A percentile compares a stretch with the other conserved stretches of the same genome.
phyloP scores from a whole-genome alignment of 2,113 vertebrate genomes.

The Ursus arctos region DNA sequence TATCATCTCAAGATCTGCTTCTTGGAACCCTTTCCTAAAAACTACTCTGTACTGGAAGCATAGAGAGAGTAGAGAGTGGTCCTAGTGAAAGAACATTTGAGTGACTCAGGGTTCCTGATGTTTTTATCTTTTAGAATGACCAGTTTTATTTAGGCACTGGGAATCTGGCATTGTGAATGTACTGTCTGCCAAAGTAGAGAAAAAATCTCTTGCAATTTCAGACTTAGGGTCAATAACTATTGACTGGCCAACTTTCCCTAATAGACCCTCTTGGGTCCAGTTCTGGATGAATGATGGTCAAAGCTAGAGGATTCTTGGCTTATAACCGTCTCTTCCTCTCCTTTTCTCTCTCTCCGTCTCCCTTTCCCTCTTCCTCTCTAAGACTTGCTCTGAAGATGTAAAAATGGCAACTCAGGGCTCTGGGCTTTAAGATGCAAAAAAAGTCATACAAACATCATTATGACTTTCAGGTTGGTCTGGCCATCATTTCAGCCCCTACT shows the following conservation, averaged over 20 bases:
- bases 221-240: slow-evolving; percentile 26
- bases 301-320: neutral
- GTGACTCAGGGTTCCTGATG: neutral
- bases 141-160: slow-evolving; percentile 5
- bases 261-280: neutral
- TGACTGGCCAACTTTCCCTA: slow-evolving; percentile 22
- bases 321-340: neutral
- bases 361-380: neutral
- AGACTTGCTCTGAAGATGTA: slow-evolving; percentile 13
- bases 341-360: neutral
- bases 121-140: slow-evolving; percentile 32
- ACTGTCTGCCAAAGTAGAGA: neutral
- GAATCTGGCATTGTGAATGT: slow-evolving; percentile 2
- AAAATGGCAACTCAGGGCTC: neutral
- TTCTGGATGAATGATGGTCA: slow-evolving; percentile 17
- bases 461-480: neutral
- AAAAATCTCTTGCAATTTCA: slow-evolving; percentile 20
- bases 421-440: neutral
- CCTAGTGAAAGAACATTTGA: neutral
- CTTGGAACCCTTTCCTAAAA: neutral
- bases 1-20: neutral
- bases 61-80: neutral
- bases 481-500: neutral
- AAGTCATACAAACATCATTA: neutral
- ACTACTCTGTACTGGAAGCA: neutral